Evolutionary conservation across 2,113 vertebrate genomes (phyloP), one percentile per base, ranked within the genome.

Genomic region (Oxyura jamaicensis): DNA sequence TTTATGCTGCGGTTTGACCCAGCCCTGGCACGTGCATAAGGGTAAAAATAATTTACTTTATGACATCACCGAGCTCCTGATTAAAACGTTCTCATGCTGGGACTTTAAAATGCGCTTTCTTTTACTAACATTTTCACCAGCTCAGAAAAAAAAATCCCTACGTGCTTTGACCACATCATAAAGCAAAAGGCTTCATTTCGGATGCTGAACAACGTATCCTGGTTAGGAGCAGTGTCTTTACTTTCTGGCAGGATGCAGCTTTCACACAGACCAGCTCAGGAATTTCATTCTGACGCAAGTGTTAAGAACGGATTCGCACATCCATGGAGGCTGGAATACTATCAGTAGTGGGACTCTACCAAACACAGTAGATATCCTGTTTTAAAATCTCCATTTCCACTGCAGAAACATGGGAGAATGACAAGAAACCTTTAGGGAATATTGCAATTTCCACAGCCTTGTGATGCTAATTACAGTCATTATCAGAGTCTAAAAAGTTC

Each of bases 391-490:
- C 82, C 86, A 33, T 88, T 91, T 91, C 69, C 81, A 69, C 52
- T 21, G 26, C 71, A 91, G 76, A 65, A 81, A 68, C 66, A 65
- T 10, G 81, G 35, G 86, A 83, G 63, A 58, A 53, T 83, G 90
- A 95, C 93, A 88, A 84, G 86, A 96, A 96, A 81, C 80, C 95
- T 95, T 82, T 60, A 83, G 92, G 90, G 95, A 96, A 78, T 94
- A 87, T 25, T 33, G n/a, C 73, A 60, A 84, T 95, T 97, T 95
- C 88, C 84, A 88, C 66, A 93, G 94, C 86, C 52, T 97, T 96
- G 88, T 94, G 83, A 97, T 97, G 95, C 91, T 97, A 97, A 98
- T 96, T 97, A 91, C 92, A 93, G 93, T 79, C 93, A 96, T 98
- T 96, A 97, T 78, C 83, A 53, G 77, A 95, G 48, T 33, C 72